Evolutionary conservation across 2,113 vertebrate species (phyloP).

Genomic region (Prolemur simus): DNA sequence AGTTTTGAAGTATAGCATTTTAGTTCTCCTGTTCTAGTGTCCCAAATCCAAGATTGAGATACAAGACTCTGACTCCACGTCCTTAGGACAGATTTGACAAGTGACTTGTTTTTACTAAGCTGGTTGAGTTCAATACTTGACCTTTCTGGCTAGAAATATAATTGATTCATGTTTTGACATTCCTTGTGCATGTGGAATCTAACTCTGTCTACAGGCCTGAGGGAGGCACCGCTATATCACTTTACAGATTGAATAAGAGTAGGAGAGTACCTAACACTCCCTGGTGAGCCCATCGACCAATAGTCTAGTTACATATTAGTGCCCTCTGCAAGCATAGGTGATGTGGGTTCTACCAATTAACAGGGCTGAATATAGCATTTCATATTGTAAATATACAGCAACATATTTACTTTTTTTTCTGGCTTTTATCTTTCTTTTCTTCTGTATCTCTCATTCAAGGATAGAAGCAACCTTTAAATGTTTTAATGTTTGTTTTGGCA

Average conservation of each 20-base stretch:
- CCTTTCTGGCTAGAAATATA: background rate
- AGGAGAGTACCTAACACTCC: background rate
- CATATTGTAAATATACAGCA: background rate
- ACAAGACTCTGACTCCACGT: background rate
- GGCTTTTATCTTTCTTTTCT: background rate
- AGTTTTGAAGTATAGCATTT: background rate
- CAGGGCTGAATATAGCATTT: background rate
- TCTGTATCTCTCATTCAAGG: background rate
- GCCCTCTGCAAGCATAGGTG: background rate
- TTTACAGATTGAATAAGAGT: background rate
- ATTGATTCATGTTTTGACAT: background rate
- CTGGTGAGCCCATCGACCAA: background rate
- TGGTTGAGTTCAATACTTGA: conserved; percentile 16
- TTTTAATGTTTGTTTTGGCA: background rate
- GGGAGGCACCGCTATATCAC: background rate
- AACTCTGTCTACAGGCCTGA: background rate
- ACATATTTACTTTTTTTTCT: background rate
- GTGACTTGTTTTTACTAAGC: background rate
- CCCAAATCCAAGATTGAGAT: background rate
- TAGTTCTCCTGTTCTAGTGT: background rate
- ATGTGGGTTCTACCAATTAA: background rate
- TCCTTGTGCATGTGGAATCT: background rate
- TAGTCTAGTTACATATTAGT: background rate
- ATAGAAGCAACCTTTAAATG: background rate
- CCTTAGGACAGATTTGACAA: background rate